Evolutionary conservation across 2,888 invertebrate genomes (phyloP), one percentile per base, ranked within the genome.

Genomic region (Andrena fulva): DNA sequence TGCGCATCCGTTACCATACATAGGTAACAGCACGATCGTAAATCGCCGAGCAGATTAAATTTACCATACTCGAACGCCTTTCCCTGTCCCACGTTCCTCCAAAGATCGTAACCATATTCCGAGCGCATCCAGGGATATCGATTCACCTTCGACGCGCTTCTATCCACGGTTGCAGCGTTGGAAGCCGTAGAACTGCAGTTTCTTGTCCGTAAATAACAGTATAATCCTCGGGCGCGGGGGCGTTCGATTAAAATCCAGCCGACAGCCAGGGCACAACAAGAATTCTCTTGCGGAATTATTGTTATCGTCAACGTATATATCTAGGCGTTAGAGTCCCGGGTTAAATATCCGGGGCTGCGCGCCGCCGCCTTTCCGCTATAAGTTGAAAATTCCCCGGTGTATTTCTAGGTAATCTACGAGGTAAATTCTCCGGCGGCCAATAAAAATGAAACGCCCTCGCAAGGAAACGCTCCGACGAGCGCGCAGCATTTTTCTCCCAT

Each of bases 271-370:
- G 50, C 63, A 31, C 72, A 78, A 73, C 80, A 67, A 70, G 71
- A 80, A 68, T 80, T 82, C 80, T 80, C 80, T 72, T 75, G 59
- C 67, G 74, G 74, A 81, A 79, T 81, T 79, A 81, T 81, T 81
- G 81, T 81, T 81, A 81, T 81, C 79, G 74, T 81, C 79, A 70
- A 70, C 70, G 81, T 81, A 79, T 81, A 81, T 81, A 66, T 81
- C 69, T 70, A 50, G 69, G 70, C 66, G 81, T 81, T 70, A 59
- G 69, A 73, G 64, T 69, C 73, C 64, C 56, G 27, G 64, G 81
- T 81, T 79, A 81, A 81, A 81, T 79, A 79, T 81, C 81, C 81
- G 79, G 50, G 20, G 27, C 71, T 62, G 67, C 72, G 62, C n/a
- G 52, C 20, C 27, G 6, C 50, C 3, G 24, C 35, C 27, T n/a